Evolutionary conservation across 1,140 invertebrate genomes (phyloP), one percentile per base, ranked within the genome.

Genomic region (Calephelis virginiensis): DNA sequence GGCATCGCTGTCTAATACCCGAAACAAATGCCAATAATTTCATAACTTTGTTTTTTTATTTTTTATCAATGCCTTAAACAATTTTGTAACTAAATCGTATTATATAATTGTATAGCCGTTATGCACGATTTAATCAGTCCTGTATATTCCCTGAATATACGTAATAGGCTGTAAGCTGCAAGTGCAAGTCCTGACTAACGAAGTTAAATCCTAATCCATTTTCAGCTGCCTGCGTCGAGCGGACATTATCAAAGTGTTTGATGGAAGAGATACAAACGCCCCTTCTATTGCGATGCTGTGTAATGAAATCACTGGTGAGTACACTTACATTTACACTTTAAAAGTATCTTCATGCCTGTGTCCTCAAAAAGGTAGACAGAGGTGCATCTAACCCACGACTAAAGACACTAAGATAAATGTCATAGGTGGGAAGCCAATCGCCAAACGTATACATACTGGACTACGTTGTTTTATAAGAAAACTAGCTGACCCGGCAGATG

Each of bases 251-350:
- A 94, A 95, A 80, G 94, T 97, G 45, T 94, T 95, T 86, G 96
- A 97, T 77, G 96, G 96, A 6, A 91, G 92, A 75, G 92, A 94
- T 87, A 90, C 92, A 63, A 76, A 90, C 53, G 91, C 94, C 63
- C 94, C 95, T 38, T 93, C 95, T 67, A 97, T 97, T 79, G 94
- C 94, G 12, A 94, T 97, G 65, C 91, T 97, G 17, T 97, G 97
- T 90, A 96, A 97, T 86, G 93, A 95, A 81, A 93, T 93, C 68
- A 86, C 90, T 79, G 90, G 90, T 92, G 76, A 74, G 53, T 68
- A 13, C 62, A 38, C 8, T 13, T 50, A 59, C 12, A 43, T 66
- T 63, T 68, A 47, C 14, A 13, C 38, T 14, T 8, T 61, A 11
- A 28, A 59, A 59, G 56, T 38, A 28, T 28, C 3, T 60, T 60